Base-by-base conservation (phyloP, 2,113 vertebrate genomes). In the Scortum barcoo region DNA sequence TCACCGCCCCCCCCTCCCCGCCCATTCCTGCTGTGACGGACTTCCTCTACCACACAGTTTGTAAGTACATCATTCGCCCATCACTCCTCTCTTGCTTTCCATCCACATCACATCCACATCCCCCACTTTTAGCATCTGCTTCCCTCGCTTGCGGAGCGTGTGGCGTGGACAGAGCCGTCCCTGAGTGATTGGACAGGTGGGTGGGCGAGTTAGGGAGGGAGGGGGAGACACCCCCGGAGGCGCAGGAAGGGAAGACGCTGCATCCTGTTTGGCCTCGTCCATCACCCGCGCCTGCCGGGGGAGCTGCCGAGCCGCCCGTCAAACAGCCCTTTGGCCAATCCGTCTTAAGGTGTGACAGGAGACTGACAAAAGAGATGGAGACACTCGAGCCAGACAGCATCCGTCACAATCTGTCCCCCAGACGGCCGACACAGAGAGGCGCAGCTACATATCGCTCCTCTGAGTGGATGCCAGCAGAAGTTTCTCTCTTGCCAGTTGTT, bases 191-290 rank as follows among this genome's bases (percentile, higher is more conserved):
- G 26, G 74, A 81, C 88, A 88, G 85, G 74, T 72, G 72, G 36
- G 81, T 42, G 65, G 72, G 71, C n/a, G n/a, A n/a, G n/a, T n/a
- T n/a, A 12, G 53, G 33, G 57, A 12, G 14, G 42, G 44, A 77
- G 57, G 54, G 75, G 78, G 65, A 83, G 83, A 8, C 57, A 68
- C 81, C 89, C 89, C 83, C 40, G 4, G 85, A 80, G 89, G 80
- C 51, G 84, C 79, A 91, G 89, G 89, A 93, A 85, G 84, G 86
- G 89, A 89, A 82, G 86, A 85, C 20, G 74, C 81, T 30, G 88
- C 93, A 95, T 96, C 95, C 95, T 95, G 95, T 94, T 77, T 50
- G 3, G 76, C 66, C 90, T 95, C 94, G 89, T 96, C 91, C 94
- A 58, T 96, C 95, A 95, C 83, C 5, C 19, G 57, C 11, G 60